Evolutionary conservation across 2,888 invertebrate genomes (phyloP), one percentile per base, ranked within the genome.

Genomic region (Drosophila pegasa): DNA sequence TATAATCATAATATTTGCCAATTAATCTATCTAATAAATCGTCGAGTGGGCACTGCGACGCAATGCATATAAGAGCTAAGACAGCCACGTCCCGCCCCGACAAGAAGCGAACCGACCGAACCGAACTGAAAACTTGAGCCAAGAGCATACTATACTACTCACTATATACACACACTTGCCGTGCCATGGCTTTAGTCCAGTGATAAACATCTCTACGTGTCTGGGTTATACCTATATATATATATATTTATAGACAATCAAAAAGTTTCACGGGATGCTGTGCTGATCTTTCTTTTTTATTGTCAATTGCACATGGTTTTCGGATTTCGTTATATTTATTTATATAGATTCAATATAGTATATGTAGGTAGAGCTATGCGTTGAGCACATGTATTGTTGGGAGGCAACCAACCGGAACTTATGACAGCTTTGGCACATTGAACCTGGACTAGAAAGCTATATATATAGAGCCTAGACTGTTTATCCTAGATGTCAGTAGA

Each of bases 11-110:
- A 65, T 75, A 56, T 60, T 75, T 66, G 45, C 55, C 22, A 52
- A 75, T 63, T 62, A 58, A 65, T 76, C 77, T 76, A 62, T 48
- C 67, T 38, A 63, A 68, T 63, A 68, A 71, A 43, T 20, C n/a
- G 29, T 77, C 73, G 43, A 77, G 73, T 73, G 64, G 37, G 20
- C 31, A 43, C 41, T 25, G 54, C 64, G 62, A 41, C 48, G 35
- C 48, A 52, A 41, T 16, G 40, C 40, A 45, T 38, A 33, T 33
- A 12, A 27, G 12, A 18, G 7, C 54, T 20, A 6, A 20, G 10
- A 3, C 38, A 1, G 1, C 22, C 29, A 0, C 29, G 2, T 6
- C 7, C 37, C 9, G 12, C 22, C 29, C 3, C 14, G 37, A 18
- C 38, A 27, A 22, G 41, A 41, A n/a, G n/a, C n/a, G 7, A 41